A percentile compares a stretch with the other conserved stretches of the same genome.
phyloP scores from a whole-genome alignment of 2,113 vertebrate genomes.

The Neodon shergylaensis region DNA sequence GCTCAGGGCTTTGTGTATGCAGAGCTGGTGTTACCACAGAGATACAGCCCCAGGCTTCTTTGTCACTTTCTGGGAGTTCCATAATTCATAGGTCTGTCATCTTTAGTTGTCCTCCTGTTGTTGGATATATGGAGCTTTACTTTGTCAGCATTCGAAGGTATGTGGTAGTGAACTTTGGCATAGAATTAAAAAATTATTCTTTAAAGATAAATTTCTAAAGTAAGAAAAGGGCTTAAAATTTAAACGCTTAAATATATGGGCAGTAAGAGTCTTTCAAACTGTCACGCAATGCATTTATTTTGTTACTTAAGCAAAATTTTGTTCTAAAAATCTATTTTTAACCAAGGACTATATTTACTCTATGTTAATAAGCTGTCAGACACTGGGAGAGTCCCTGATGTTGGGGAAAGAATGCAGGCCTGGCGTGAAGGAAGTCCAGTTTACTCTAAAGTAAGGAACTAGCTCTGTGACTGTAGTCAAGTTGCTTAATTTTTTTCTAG shows the following conservation, averaged over 20 bases:
- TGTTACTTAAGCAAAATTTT: slow-evolving; percentile 40
- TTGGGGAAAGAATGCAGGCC: not conserved
- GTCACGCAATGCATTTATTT: not conserved
- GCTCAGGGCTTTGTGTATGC: too few species aligned
- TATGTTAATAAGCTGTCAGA: not conserved
- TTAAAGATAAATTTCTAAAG: slow-evolving; percentile 31
- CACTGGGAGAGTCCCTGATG: not conserved
- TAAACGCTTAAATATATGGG: not conserved
- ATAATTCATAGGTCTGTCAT: not conserved
- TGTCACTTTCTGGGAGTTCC: not conserved
- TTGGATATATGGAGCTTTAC: not conserved
- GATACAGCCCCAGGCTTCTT: too few species aligned
- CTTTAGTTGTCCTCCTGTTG: not conserved
- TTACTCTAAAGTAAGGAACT: not conserved
- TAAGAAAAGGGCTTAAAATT: slow-evolving; percentile 27
- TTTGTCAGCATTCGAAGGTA: slow-evolving; percentile 35
- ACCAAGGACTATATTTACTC: slow-evolving; percentile 4
- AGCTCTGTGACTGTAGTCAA: not conserved
- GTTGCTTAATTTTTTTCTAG: not conserved
- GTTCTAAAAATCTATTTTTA: slow-evolving; percentile 4
- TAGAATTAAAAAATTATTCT: not conserved
- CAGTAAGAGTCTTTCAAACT: not conserved
- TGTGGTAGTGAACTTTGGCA: not conserved
- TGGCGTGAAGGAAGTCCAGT: not conserved
- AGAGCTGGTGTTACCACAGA: too few species aligned